phyloP scores from a whole-genome alignment of 2,888 invertebrate genomes.

The Stenichneumon culpator region DNA sequence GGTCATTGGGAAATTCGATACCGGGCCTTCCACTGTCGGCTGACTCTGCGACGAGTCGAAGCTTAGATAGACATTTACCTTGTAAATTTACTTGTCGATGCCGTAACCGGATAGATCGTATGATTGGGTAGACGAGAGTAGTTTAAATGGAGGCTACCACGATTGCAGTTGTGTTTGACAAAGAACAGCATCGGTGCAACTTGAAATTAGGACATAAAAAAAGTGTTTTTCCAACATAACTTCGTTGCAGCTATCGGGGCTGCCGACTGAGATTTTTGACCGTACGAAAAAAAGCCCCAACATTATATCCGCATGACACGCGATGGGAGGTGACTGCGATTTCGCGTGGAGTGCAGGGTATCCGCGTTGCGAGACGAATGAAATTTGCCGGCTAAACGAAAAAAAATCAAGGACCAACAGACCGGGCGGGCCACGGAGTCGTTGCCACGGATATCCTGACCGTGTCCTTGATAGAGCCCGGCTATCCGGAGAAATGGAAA shows the following conservation, averaged over 20 bases:
- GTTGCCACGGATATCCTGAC: slow-evolving; percentile 33
- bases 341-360: not conserved
- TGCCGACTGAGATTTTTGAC: too few species aligned
- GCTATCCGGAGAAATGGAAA: slow-evolving; percentile 24
- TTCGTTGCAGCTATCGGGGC: not conserved
- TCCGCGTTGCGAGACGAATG: not conserved
- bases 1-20: slow-evolving; percentile 1
- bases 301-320: not conserved
- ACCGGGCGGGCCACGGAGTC: slow-evolving; percentile 14
- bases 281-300: not conserved
- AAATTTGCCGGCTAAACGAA: slow-evolving; percentile 21
- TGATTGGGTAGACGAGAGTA: not conserved
- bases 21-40: not conserved
- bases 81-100: not conserved
- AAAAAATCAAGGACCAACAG: slow-evolving; percentile 32
- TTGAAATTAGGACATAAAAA: not conserved
- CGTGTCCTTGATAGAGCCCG: slow-evolving; percentile 25
- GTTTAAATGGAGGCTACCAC: not conserved
- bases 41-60: not conserved
- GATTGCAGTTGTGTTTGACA: not conserved
- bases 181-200: not conserved
- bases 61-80: not conserved
- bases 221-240: not conserved
- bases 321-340: not conserved
- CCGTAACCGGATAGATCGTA: not conserved